Evolutionary conservation across 2,113 vertebrate species (phyloP), one percentile per base, ranked within the genome.

Genomic region (Pleuronectes platessa): DNA sequence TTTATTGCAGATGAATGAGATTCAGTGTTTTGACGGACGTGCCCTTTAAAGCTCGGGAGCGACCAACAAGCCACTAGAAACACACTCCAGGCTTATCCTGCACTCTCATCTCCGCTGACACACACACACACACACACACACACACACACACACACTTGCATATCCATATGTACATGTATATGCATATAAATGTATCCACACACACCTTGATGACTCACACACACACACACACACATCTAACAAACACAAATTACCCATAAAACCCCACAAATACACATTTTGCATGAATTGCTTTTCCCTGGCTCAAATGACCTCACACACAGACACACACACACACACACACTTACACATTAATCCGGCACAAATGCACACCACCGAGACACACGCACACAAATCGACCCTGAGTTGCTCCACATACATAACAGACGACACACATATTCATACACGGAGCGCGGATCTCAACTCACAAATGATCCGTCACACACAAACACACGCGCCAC

Each of bases 61-160:
- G 1, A 31, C 53, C 47, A 68, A 76, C 79, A 23, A 86, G 75
- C 71, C 83, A 79, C 86, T 86, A 79, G 81, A 92, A 82, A 82
- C 61, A 40, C 83, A 77, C 85, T 90, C 59, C 67, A 71, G 10
- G 13, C 76, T 84, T 24, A 80, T 86, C 73, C 75, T 11, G 59
- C 45, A 1, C 69, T 31, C 87, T 83, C 6, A 58, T 77, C 17
- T 72, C 17, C 0, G 7, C 54, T 3, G 0, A 49, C 49, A 37
- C 65, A 47, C 24, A 20, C 47, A 1, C 58, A 75, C 53, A 51
- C 56, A 68, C 20, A 67, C 74, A 61, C 45, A 24, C 62, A 47
- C 42, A 24, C 56, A 47, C 42, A 65, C 47, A 26, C 63, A 47
- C 54, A 65, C 47, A 10, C 15, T 2, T 27, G 72, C 76, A n/a